A percentile compares a stretch with the other conserved stretches of the same genome.
These are phyloP conservation scores for Caenorhabditis inopinata DNA, from an alignment of 1,140 invertebrate species.

Conservation along the genomic window DNA sequence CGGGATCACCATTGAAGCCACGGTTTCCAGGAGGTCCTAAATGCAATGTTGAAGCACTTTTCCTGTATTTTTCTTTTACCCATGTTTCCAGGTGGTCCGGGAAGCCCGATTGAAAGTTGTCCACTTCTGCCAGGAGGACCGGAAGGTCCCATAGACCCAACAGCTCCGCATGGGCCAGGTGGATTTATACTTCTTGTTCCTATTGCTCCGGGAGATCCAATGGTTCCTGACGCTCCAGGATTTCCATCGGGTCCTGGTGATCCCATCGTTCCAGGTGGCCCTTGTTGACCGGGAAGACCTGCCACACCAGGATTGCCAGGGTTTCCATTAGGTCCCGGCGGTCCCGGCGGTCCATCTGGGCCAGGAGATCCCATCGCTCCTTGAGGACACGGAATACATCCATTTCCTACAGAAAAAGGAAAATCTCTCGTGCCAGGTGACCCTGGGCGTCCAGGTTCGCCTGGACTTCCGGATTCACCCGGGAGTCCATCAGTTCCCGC, in stretches of 20 bases:
- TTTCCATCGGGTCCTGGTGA: conserved; percentile 13
- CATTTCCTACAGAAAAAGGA: neutral
- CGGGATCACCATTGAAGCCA: neutral
- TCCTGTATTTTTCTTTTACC: too few relatives aligned
- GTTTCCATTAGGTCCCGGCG: neutral
- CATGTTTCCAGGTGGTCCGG: neutral
- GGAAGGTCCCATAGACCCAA: neutral
- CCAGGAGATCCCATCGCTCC: neutral
- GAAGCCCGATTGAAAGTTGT: neutral
- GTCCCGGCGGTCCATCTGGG: conserved; percentile 24
- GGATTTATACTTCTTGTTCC: neutral
- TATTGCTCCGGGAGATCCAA: neutral
- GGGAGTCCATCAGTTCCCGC: neutral
- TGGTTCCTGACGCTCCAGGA: conserved; percentile 7
- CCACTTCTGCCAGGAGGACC: neutral
- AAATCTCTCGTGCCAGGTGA: neutral
- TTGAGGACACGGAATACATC: neutral
- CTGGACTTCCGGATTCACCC: neutral
- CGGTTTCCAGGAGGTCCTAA: conserved; percentile 11
- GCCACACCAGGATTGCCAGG: neutral
- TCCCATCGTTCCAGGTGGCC: neutral
- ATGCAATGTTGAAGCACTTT: too few relatives aligned
- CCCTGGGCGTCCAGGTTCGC: neutral
- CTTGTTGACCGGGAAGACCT: neutral
- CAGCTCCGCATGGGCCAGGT: neutral